Evolutionary conservation across 1,140 invertebrate genomes (phyloP), one percentile per base, ranked within the genome.

Genomic region (Oreohelix idahoensis): DNA sequence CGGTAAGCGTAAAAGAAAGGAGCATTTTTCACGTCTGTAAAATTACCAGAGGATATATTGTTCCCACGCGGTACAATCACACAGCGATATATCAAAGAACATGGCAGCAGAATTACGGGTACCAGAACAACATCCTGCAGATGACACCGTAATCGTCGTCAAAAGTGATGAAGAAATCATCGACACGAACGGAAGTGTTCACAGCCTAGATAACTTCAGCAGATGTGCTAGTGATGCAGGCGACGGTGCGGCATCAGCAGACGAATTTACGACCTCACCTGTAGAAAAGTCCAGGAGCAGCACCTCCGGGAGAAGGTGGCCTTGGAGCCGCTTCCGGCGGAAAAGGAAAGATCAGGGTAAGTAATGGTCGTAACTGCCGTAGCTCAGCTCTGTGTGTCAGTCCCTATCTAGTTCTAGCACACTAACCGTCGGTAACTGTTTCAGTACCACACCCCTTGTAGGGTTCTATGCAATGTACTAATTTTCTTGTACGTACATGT

Each of bases 341-440:
- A 74, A 76, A 51, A 35, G 49, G 49, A 75, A 45, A 45, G 81
- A 76, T 26, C 13, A 8, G 23, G 81, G 70, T 82, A 49, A 76
- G 81, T 82, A n/a, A 23, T 66, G 5, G 63, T 17, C 63, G 29
- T 66, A n/a, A 58, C 1, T 58, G 23, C 53, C 10, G 53, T 10
- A 58, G 53, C 10, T 23, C 53, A 58, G 53, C 10, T 58, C n/a
- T n/a, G n/a, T n/a, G n/a, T n/a, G n/a, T n/a, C n/a, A n/a, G n/a
- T n/a, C n/a, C n/a, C n/a, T n/a, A n/a, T n/a, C n/a, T n/a, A n/a
- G n/a, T n/a, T n/a, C n/a, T n/a, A n/a, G n/a, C n/a, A n/a, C n/a
- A n/a, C n/a, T n/a, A n/a, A n/a, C n/a, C n/a, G n/a, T n/a, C n/a
- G n/a, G n/a, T n/a, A n/a, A n/a, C n/a, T n/a, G n/a, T n/a, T n/a